Evolutionary conservation across 2,113 vertebrate genomes (phyloP), one percentile per base, ranked within the genome.

Genomic region (Cyanoderma ruficeps): DNA sequence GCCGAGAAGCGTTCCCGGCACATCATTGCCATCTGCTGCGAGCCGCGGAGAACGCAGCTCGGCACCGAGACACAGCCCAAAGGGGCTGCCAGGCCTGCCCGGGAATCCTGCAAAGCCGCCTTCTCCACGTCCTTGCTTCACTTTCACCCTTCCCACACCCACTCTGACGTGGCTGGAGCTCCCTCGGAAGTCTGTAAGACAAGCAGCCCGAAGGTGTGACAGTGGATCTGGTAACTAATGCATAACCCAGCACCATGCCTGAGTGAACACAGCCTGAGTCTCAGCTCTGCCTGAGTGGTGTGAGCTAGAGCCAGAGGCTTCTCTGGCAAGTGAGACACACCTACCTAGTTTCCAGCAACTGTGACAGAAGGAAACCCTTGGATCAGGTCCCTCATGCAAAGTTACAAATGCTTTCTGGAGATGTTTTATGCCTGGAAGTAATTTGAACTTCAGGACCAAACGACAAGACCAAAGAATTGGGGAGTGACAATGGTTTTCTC

Each of bases 21-120:
- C 92, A 39, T 14, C 72, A n/a, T 61, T 88, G 91, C 93, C 96
- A 96, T 82, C 96, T 96, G 75, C 93, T 30, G 96, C 94, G 11
- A 72, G 9, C 1, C 4, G 39, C 5, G 7, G 37, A 79, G 49
- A 94, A 52, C 20, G 80, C 94, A 90, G 52, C 47, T 15, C 44
- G 57, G 74, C 42, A 68, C 35, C 4, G 2, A n/a, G 27, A 35
- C 9, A 2, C 0, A 18, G 22, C 9, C 31, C 64, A 8, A 10
- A 47, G 7, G 7, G 24, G 23, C 15, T 39, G 50, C 16, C 41
- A 9, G 3, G 24, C 21, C 15, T 39, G 50, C 16, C 37, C 8
- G 3, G 6, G 75, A 44, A 64, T 13, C n/a, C 53, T 10, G 16
- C 2, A 20, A 21, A 60, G 15, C 24, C 1, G 3, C 65, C 56